These are phyloP conservation scores for Perdita meconis DNA, from an alignment of 2,888 invertebrate species.

Conservation along the genomic window DNA sequence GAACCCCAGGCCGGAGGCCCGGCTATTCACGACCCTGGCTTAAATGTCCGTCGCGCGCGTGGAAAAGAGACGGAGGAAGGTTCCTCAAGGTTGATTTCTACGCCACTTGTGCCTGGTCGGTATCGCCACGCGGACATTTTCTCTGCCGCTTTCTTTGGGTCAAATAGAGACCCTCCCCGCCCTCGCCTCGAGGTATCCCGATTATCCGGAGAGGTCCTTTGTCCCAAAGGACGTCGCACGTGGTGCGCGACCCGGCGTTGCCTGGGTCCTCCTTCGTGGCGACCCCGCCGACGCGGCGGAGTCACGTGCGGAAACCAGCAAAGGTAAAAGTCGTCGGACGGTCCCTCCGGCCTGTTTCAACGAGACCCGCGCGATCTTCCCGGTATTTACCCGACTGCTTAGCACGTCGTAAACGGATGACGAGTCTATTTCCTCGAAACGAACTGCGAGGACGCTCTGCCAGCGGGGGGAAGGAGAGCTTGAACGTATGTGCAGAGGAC, in stretches of 20 bases:
- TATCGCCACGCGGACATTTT: conserved; percentile 64
- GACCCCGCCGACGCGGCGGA: conserved; percentile 21
- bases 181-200: conserved; percentile 4
- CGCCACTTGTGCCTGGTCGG: conserved; percentile 62
- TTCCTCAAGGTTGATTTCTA: conserved; percentile 70
- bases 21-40: conserved; percentile 53
- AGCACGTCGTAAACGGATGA: conserved; percentile 72
- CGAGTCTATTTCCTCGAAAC: conserved; percentile 71
- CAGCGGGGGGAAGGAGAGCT: conserved; percentile 19
- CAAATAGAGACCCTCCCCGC: conserved; percentile 47
- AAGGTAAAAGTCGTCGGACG: conserved; percentile 63
- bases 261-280: conserved; percentile 8
- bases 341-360: conserved; percentile 50
- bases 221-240: conserved; percentile 60
- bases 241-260: conserved; percentile 49
- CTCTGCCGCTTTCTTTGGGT: conserved; percentile 48
- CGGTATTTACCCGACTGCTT: conserved; percentile 69
- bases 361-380: conserved; percentile 43
- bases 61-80: conserved; percentile 24
- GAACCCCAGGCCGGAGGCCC: conserved; percentile 32
- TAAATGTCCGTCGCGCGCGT: conserved; percentile 38
- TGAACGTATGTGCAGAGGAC: conserved; percentile 59
- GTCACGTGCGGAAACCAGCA: conserved; percentile 66
- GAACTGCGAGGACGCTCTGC: conserved; percentile 40
- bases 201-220: conserved; percentile 49